phyloP scores from a whole-genome alignment of 2,797 vertebrate genomes.

The Orientallactaga sibirica region DNA sequence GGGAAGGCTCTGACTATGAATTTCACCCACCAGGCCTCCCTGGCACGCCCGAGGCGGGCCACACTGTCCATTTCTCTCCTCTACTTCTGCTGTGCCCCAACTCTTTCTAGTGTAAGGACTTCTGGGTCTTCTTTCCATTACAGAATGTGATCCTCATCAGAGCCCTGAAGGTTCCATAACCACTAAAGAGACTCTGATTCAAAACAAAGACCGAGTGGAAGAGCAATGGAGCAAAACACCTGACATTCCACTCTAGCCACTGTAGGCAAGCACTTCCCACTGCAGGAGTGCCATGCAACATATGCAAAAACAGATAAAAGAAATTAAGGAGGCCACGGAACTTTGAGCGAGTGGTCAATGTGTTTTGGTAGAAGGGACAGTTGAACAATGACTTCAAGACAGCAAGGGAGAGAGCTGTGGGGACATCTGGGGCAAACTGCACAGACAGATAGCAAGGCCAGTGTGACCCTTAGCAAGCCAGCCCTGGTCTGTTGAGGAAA shows the following conservation, averaged over 20 bases:
- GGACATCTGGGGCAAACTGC: not conserved
- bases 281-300: no score
- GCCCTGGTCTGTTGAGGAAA: fast-evolving
- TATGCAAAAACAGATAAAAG: no score
- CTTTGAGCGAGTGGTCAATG: not conserved
- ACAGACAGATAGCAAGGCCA: not conserved
- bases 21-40: not conserved
- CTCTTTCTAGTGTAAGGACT: not conserved
- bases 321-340: not conserved
- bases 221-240: no score
- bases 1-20: not conserved
- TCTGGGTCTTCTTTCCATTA: not conserved
- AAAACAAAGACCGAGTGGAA: no score
- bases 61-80: no score
- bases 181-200: no score
- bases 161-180: no score
- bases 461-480: not conserved
- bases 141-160: no score
- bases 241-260: no score
- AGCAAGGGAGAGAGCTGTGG: fast-evolving
- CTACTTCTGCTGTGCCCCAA: no score
- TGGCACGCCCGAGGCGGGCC: fast-evolving
- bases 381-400: not conserved
- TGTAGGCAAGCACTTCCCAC: no score
- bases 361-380: not conserved